Conservation (phyloP, 2,113 vertebrate genomes). For the Aldabrachelys gigantea region DNA sequence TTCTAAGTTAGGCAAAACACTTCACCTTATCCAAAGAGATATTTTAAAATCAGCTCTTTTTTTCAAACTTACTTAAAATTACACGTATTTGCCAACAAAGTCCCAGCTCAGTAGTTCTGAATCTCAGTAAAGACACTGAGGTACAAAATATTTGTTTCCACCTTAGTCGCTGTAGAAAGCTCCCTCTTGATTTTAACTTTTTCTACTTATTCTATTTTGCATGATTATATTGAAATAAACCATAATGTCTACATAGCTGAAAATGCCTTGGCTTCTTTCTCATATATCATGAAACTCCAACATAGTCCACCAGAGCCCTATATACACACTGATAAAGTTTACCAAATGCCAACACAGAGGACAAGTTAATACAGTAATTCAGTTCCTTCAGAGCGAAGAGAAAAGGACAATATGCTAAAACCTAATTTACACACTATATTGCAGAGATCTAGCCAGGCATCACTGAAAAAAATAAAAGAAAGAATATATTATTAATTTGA, state of each 20-base stretch:
- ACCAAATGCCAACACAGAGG: constrained; percentile 12
- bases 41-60: not conserved
- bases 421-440: constrained; percentile 20
- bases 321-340: not conserved
- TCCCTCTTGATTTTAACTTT: not conserved
- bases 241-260: not conserved
- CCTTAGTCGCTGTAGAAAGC: not conserved
- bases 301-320: not conserved
- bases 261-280: not conserved
- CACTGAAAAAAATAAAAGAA: not conserved
- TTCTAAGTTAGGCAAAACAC: not conserved
- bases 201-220: not conserved
- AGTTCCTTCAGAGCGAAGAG: not conserved
- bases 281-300: not conserved
- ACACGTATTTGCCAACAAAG: not conserved
- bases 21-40: not conserved
- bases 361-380: constrained; percentile 12
- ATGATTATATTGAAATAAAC: not conserved
- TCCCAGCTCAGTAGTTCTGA: not conserved
- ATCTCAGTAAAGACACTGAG: not conserved
- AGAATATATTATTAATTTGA: not conserved
- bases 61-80: not conserved
- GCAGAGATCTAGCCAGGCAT: not conserved
- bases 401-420: constrained; percentile 21
- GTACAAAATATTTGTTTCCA: not conserved